Evolutionary conservation across 2,113 vertebrate species (phyloP).

Genomic region (Myotis yumanensis): DNA sequence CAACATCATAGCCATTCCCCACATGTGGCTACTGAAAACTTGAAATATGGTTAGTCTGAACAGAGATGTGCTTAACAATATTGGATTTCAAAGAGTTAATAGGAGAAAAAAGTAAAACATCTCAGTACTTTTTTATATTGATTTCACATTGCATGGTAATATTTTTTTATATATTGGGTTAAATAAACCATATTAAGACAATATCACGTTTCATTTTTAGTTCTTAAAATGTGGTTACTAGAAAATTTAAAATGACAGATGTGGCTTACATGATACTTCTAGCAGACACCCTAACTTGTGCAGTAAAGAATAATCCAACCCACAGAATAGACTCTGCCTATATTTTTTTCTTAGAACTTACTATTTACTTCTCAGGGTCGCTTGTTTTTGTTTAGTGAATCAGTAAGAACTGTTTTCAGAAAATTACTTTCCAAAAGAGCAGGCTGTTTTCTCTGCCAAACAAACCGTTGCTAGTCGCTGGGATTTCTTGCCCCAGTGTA

Average conservation of each 20-base stretch:
- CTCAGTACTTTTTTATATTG: conserved; percentile 22
- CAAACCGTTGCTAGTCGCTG: neutral
- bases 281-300: neutral
- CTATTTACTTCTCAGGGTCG: neutral
- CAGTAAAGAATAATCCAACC: conserved; percentile 34
- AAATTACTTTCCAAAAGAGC: conserved; percentile 44
- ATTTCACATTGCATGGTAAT: conserved; percentile 32
- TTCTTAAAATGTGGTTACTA: conserved; percentile 35
- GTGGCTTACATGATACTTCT: conserved; percentile 8
- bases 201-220: conserved; percentile 24
- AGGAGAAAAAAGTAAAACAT: neutral
- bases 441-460: conserved; percentile 37
- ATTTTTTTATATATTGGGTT: conserved; percentile 42
- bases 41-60: neutral
- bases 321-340: neutral
- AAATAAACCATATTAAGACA: conserved; percentile 43
- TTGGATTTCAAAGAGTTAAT: neutral
- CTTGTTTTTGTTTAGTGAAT: conserved; percentile 42
- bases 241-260: neutral
- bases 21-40: neutral
- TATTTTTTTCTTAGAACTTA: conserved; percentile 12
- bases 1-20: neutral
- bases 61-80: conserved; percentile 37
- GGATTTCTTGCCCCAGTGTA: neutral
- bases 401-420: conserved; percentile 24